Evolutionary conservation across 2,113 vertebrate species (phyloP).

Genomic region (Daphoenositta chrysoptera): DNA sequence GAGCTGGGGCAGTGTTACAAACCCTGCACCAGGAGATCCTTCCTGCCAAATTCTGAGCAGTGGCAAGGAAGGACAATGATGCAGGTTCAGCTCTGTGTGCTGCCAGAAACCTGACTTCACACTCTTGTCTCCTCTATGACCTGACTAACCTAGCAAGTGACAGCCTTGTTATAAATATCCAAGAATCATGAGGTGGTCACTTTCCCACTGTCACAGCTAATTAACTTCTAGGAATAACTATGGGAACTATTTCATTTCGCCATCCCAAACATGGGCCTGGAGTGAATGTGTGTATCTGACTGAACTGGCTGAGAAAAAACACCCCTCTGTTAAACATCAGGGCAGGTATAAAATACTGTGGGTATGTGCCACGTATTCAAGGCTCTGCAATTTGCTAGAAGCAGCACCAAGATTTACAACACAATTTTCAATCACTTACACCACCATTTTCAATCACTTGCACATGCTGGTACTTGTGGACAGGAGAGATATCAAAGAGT

Average conservation of each 20-base stretch:
- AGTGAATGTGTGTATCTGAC: not conserved
- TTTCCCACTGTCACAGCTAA: slow-evolving; percentile 72
- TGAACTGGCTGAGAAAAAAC: slow-evolving; percentile 3
- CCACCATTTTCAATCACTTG: not conserved
- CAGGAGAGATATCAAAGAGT: not conserved
- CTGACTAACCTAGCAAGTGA: slow-evolving; percentile 54
- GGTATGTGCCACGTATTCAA: not conserved
- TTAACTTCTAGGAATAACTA: slow-evolving; percentile 71
- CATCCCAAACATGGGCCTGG: slow-evolving; percentile 7
- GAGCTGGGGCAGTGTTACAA: not conserved
- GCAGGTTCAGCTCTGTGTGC: not conserved
- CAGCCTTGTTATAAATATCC: slow-evolving; percentile 64
- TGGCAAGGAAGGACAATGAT: not conserved
- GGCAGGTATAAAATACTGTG: not conserved
- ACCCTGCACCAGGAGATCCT: not conserved
- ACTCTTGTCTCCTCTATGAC: slow-evolving; percentile 43
- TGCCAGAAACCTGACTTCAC: slow-evolving; percentile 59
- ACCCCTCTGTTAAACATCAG: not conserved
- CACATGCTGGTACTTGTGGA: not conserved
- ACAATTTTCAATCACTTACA: not conserved
- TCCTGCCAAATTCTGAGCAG: not conserved
- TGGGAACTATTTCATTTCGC: slow-evolving; percentile 54
- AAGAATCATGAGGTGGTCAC: slow-evolving; percentile 63
- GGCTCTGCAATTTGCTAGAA: not conserved
- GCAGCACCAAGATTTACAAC: not conserved